phyloP scores from a whole-genome alignment of 92 coral and sea anemone genomes.

The Heliopora coerulea region DNA sequence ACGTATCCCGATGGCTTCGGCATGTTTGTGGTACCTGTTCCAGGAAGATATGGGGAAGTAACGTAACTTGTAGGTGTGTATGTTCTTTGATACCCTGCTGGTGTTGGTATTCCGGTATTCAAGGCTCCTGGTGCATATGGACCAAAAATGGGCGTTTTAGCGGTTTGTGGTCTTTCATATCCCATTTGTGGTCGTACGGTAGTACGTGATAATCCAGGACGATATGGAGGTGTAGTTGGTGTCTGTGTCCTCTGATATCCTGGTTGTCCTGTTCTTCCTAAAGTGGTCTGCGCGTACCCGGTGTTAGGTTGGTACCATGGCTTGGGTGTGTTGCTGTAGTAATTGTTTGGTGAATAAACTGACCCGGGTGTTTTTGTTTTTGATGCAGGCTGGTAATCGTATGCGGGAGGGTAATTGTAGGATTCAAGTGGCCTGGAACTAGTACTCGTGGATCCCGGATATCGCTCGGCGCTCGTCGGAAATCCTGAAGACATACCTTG shows the following conservation, averaged over 20 bases:
- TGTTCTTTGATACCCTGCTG: too few species aligned
- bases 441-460: not conserved
- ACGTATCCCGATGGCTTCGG: not conserved
- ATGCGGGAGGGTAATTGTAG: not conserved
- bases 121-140: conserved; percentile 1
- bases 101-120: not conserved
- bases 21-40: not conserved
- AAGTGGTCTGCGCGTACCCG: conserved; percentile 5
- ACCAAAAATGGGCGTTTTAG: not conserved
- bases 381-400: conserved; percentile 5
- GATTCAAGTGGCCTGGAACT: conserved; percentile 3
- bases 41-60: not conserved
- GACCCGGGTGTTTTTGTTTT: too few species aligned
- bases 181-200: not conserved
- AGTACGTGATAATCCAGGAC: not conserved
- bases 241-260: conserved; percentile 22
- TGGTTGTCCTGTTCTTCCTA: not conserved
- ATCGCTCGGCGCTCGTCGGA: not conserved
- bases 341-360: not conserved
- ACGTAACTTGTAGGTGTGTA: too few species aligned
- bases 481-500: not conserved
- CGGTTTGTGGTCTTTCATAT: not conserved
- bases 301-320: not conserved
- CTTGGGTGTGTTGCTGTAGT: conserved; percentile 4
- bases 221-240: not conserved